Conservation (phyloP, 2,888 invertebrate genomes). For the Napeogenes sylphis region DNA sequence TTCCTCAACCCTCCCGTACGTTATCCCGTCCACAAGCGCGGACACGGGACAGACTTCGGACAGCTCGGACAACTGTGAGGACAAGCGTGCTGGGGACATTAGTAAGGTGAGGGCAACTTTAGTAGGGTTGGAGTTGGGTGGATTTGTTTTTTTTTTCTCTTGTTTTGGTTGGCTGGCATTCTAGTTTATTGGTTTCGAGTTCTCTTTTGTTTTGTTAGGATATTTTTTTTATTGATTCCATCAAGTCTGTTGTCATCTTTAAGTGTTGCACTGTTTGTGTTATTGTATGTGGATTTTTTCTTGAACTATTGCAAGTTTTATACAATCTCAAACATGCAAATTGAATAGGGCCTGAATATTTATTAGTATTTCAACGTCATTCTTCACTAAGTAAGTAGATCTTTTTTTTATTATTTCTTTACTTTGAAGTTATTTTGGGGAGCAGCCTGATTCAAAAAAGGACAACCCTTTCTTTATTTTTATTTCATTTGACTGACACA, state of each 20-base stretch:
- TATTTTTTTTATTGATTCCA: background rate
- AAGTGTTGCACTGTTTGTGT: background rate
- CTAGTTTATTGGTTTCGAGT: background rate
- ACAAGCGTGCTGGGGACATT: constrained; percentile 56
- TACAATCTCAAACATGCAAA: background rate
- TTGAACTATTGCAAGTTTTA: background rate
- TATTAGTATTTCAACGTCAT: background rate
- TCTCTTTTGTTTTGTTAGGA: background rate
- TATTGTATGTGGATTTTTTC: background rate
- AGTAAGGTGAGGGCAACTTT: constrained; percentile 56
- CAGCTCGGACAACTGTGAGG: constrained; percentile 64
- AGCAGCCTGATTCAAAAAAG: constrained; percentile 3
- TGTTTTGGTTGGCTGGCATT: too few species aligned
- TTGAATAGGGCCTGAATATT: background rate
- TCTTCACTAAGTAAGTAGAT: constrained; percentile 1
- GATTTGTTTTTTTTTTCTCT: background rate
- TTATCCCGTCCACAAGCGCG: constrained; percentile 66
- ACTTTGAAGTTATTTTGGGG: constrained; percentile 6
- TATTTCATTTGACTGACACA: constrained; percentile 1
- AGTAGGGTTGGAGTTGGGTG: background rate
- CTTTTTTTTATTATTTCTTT: background rate
- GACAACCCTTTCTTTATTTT: background rate
- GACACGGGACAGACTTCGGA: constrained; percentile 69
- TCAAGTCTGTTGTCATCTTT: background rate
- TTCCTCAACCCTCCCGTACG: constrained; percentile 67